Conservation (phyloP, 1,140 invertebrate genomes). For the Magallana gigas region DNA sequence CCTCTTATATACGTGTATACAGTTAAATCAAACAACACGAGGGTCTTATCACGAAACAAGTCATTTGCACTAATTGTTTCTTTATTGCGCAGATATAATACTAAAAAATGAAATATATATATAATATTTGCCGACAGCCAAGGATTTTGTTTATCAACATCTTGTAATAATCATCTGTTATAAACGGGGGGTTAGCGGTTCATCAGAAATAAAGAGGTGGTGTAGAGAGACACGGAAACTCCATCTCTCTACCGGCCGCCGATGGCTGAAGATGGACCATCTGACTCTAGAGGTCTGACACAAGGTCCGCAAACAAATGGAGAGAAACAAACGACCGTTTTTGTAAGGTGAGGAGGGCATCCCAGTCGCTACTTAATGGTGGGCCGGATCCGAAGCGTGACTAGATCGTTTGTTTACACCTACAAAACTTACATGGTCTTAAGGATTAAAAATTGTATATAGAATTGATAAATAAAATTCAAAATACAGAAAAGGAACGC, state of each 20-base stretch:
- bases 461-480: too few relatives aligned
- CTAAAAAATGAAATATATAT: too few relatives aligned
- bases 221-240: too few relatives aligned
- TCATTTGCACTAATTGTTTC: too few relatives aligned
- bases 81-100: too few relatives aligned
- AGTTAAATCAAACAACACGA: too few relatives aligned
- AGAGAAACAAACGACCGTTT: slow-evolving; percentile 26
- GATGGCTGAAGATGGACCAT: background rate
- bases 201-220: background rate
- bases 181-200: background rate
- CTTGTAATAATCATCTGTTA: too few relatives aligned
- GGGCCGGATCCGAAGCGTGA: background rate
- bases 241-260: background rate
- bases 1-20: too few relatives aligned
- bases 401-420: background rate
- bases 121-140: too few relatives aligned
- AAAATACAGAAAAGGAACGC: too few relatives aligned
- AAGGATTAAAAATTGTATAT: background rate
- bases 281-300: background rate
- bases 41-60: too few relatives aligned
- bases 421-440: background rate
- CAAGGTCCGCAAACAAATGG: background rate
- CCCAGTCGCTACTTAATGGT: background rate
- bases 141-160: too few relatives aligned
- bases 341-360: slow-evolving; percentile 25